Base-by-base conservation (phyloP, 1,140 invertebrate genomes). In the Varroa destructor region DNA sequence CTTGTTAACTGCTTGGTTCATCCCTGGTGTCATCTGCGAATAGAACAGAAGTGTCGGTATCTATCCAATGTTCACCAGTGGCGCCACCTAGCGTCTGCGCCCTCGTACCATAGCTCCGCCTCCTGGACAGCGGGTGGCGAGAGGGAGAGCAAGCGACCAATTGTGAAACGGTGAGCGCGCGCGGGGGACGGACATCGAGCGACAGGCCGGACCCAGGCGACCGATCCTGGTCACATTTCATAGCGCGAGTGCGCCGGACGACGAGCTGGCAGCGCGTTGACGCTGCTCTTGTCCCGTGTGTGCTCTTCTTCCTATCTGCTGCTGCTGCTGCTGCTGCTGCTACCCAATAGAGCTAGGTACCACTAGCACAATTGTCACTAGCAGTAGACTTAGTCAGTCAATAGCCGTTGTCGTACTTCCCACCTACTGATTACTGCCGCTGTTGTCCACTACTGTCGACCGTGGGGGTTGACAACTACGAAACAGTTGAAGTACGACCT, bases 91-190 rank as follows among this genome's bases (percentile, higher is more conserved):
- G 61, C 61, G 61, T 40, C 61, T 67, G 12, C 46, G 61, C 61
- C 61, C 61, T 43, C 40, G 61, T 67, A 43, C 46, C 46, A 67
- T 40, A 46, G 40, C 40, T 46, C 61, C 40, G 40, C 61, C 46
- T 67, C 12, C 46, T 67, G 14, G 61, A 46, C 46, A 67, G 61
- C 61, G 61, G 61, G 40, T 67, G 61, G 40, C 61, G 61, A 43
- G 61, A 67, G 61, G 61, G 61, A 67, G 61, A 67, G 61, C 61
- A 40, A 46, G 61, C 61, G 61, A 67, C 61, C 61, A 67, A 67
- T 67, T 67, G 61, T 67, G 61, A 67, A 46, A 12, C 40, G 61
- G 40, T 67, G 61, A 46, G 61, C 40, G 61, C 61, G 61, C 61
- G 40, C 61, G 61, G 40, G 46, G 46, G 61, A 40, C 14, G 46